Evolutionary conservation across 2,113 vertebrate species (phyloP).

Genomic region (Neolamprologus brichardi): DNA sequence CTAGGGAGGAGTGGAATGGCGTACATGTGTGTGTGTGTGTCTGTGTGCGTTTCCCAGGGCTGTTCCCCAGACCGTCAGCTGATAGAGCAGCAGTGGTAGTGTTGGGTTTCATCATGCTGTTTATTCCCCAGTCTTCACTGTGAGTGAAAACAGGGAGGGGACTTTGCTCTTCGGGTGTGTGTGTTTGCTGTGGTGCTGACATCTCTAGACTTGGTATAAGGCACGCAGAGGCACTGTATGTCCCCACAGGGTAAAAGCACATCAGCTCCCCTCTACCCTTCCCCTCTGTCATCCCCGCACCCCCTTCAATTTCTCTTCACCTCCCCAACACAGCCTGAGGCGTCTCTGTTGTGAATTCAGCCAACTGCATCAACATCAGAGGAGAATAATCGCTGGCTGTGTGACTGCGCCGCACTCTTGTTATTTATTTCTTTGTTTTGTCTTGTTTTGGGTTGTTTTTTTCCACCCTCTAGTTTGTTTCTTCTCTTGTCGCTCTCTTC

Average conservation of each 20-base stretch:
- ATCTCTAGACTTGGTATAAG: constrained; percentile 32
- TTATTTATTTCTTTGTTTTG: not conserved
- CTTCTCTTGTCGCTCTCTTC: not conserved
- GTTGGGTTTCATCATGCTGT: constrained; percentile 70
- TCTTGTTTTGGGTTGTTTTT: not conserved
- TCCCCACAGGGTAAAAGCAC: constrained; percentile 31
- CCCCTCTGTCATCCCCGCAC: not conserved
- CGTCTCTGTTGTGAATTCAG: not conserved
- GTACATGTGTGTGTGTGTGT: not conserved
- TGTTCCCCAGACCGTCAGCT: constrained; percentile 38
- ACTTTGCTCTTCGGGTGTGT: not conserved
- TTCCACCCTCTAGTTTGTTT: not conserved
- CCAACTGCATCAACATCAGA: not conserved
- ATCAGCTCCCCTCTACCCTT: not conserved
- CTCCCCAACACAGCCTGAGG: not conserved
- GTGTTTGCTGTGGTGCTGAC: not conserved
- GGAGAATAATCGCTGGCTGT: not conserved
- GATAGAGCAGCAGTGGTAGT: constrained; percentile 34
- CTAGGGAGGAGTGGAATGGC: not conserved
- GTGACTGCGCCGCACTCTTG: not conserved
- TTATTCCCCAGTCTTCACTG: constrained; percentile 35
- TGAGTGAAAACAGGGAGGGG: constrained; percentile 9
- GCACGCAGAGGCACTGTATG: constrained; percentile 7
- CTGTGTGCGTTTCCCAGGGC: constrained; percentile 6
- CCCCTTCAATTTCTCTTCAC: not conserved